phyloP scores from a whole-genome alignment of 2,888 invertebrate genomes.

The Conops quadrifasciatus region DNA sequence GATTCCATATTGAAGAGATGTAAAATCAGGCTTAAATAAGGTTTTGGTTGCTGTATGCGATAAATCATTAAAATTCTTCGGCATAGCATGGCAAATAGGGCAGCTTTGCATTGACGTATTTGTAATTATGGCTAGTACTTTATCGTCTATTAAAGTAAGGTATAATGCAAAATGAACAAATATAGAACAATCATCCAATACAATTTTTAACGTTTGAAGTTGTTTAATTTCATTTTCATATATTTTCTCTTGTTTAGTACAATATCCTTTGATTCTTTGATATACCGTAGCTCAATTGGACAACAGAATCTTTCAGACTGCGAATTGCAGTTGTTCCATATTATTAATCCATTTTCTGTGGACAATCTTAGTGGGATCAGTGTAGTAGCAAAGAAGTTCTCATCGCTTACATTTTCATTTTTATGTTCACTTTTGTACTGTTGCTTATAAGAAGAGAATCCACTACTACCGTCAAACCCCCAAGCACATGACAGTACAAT shows the following conservation, averaged over 20 bases:
- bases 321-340: background rate
- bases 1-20: background rate
- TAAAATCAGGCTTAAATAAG: background rate
- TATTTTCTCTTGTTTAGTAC: background rate
- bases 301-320: conserved; percentile 6
- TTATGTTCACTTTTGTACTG: background rate
- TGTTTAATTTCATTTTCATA: conserved; percentile 5
- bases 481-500: background rate
- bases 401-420: background rate
- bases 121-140: background rate
- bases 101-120: background rate
- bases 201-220: conserved; percentile 31
- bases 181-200: background rate
- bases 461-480: background rate
- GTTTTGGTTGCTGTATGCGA: no score
- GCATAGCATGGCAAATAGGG: background rate
- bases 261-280: background rate
- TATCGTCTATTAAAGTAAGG: background rate
- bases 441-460: background rate
- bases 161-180: background rate
- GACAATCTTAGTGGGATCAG: background rate
- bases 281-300: background rate
- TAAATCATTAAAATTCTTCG: no score
- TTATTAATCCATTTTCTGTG: background rate
- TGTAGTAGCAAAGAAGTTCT: background rate